A percentile compares a stretch with the other conserved stretches of the same genome.
Evolutionary conservation across 2,888 invertebrate genomes (phyloP).

Genomic region (Neoscelio sp.): DNA sequence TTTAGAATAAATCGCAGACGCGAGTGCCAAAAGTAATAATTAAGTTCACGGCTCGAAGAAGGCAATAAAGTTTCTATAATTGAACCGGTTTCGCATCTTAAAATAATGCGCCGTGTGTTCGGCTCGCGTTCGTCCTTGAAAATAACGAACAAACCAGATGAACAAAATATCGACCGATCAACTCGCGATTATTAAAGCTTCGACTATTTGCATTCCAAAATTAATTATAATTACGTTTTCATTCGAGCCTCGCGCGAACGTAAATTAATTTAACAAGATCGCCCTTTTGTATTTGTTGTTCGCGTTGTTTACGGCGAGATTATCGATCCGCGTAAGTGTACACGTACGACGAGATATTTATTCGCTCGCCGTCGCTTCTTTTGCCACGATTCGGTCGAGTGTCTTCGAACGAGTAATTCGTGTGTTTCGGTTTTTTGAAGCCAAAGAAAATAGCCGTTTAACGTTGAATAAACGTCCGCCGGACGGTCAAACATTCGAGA

Average conservation of each 20-base stretch:
- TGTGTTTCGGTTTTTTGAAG: constrained; percentile 5
- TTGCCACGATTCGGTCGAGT: constrained; percentile 1
- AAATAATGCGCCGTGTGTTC: not conserved
- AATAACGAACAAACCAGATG: constrained; percentile 3
- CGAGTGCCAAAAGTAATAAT: not conserved
- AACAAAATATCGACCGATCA: constrained; percentile 6
- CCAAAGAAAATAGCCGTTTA: not conserved
- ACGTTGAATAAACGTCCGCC: constrained; percentile 26
- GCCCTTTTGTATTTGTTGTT: no score
- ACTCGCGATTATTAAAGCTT: not conserved
- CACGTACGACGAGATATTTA: constrained; percentile 4
- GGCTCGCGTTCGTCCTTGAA: not conserved
- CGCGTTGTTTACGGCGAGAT: constrained; percentile 11
- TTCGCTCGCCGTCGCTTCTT: not conserved
- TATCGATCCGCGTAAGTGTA: no score
- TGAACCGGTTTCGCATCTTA: not conserved
- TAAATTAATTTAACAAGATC: no score
- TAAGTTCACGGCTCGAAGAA: not conserved
- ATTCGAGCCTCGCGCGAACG: no score
- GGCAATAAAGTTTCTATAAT: constrained; percentile 1
- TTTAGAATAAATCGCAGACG: not conserved
- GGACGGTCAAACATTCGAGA: constrained; percentile 43
- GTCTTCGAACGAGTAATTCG: not conserved
- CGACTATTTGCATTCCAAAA: not conserved
- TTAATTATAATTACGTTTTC: not conserved